Evolutionary conservation across 2,888 invertebrate genomes (phyloP), one percentile per base, ranked within the genome.

Genomic region (Amiota mariae): DNA sequence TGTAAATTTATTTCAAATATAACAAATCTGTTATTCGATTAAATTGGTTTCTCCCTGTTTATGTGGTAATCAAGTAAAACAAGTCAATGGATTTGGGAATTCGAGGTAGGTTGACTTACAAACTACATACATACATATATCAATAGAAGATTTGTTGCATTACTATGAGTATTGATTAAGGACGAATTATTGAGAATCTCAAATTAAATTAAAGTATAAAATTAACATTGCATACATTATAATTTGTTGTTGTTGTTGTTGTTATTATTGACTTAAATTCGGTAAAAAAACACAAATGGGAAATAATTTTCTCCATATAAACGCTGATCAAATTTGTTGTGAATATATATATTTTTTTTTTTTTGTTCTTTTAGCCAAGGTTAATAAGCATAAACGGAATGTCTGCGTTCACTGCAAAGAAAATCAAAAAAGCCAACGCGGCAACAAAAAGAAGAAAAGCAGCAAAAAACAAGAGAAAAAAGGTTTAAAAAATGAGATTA

Each of bases 351-450:
- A n/a, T n/a, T n/a, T n/a, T n/a, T n/a, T n/a, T n/a, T 3, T 24
- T 24, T 12, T 46, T 12, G 6, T 64, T 47, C 46, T 48, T 2
- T 66, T 66, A 4, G 11, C 12, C 15, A 66, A 66, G 24, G 1
- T 72, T 77, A 76, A 70, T 77, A 77, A 70, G 73, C 77, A 78
- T 78, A 79, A 74, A 76, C 67, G 72, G 78, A 82, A 80, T 82
- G 79, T 61, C 78, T 79, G 76, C 80, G 82, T 75, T 74, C 72
- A 78, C 81, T 82, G 80, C 75, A 79, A 79, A 72, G 24, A 24
- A 24, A 24, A 24, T 2, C 24, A 24, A 74, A 56, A 66, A 74
- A 72, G 66, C 12, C 73, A 75, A 73, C 63, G 73, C 63, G 73
- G 76, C 49, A 24, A 72, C 51, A 57, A 51, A 67, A 13, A 46